Percentiles rank a stretch among this genome's conserved stretches.
Conservation (phyloP, 2,113 vertebrate species). For the Menidia beryllina region DNA sequence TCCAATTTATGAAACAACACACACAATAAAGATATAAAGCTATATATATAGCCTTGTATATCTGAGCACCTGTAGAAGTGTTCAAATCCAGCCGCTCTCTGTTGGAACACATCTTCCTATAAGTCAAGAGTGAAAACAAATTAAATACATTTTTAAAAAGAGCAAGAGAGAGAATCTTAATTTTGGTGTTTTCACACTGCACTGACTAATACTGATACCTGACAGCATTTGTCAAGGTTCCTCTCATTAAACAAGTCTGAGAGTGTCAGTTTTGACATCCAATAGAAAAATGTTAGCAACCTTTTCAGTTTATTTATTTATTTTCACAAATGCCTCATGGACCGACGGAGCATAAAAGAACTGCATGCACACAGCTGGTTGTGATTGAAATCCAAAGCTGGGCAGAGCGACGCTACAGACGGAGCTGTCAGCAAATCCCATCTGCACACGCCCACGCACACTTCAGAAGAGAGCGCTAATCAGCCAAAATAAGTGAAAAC, state of each 20-base stretch:
- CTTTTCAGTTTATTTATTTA: neutral
- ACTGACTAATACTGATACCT: neutral
- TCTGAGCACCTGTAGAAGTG: no score
- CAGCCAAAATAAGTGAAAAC: constrained; percentile 24
- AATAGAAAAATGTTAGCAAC: neutral
- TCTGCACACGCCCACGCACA: constrained; percentile 8
- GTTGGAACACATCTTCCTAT: no score
- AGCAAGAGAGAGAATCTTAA: no score
- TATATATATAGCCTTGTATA: no score
- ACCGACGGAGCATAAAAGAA: neutral
- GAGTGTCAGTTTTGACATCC: neutral
- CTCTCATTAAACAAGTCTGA: neutral
- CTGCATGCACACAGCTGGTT: neutral
- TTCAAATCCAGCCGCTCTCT: no score
- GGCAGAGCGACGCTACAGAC: neutral
- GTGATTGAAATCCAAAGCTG: constrained; percentile 6
- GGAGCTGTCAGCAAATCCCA: constrained; percentile 9
- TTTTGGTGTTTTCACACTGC: no score
- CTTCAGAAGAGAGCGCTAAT: neutral
- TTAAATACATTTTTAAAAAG: no score
- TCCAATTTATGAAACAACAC: no score
- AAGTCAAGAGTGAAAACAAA: no score
- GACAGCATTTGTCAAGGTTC: neutral
- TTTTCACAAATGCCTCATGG: neutral
- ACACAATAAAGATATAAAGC: no score